Evolutionary conservation across 2,888 invertebrate species (phyloP).

Genomic region (Bedellia somnulentella): DNA sequence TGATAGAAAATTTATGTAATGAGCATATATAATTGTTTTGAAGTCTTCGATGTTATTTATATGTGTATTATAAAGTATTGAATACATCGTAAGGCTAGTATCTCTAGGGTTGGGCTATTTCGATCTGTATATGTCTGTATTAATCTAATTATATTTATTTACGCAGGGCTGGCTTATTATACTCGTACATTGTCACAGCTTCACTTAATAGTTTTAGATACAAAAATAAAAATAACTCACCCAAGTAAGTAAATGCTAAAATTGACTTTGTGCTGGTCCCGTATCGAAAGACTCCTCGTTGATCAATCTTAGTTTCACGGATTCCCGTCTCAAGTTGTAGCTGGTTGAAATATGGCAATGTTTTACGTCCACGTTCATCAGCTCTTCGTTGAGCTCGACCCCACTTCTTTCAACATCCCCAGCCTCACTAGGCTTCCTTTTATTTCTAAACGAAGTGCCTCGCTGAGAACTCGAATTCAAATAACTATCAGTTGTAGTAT

Average conservation of each 20-base stretch:
- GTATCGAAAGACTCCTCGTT: slow-evolving; percentile 53
- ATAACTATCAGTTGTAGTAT: slow-evolving; percentile 70
- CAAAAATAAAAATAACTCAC: slow-evolving; percentile 20
- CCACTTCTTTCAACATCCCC: slow-evolving; percentile 63
- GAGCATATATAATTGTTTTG: too few relatives aligned
- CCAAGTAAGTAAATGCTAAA: slow-evolving; percentile 47
- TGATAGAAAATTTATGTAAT: too few relatives aligned
- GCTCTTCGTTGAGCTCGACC: slow-evolving; percentile 45
- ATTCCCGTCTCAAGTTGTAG: slow-evolving; percentile 46
- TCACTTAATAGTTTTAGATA: too few relatives aligned
- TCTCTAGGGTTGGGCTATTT: too few relatives aligned
- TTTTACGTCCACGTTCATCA: slow-evolving; percentile 44
- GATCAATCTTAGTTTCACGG: slow-evolving; percentile 44
- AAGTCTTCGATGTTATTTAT: too few relatives aligned
- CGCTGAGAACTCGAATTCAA: slow-evolving; percentile 61
- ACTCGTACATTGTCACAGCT: not conserved
- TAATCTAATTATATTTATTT: too few relatives aligned
- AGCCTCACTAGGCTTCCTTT: slow-evolving; percentile 62
- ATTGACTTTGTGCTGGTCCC: slow-evolving; percentile 44
- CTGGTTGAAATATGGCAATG: slow-evolving; percentile 54
- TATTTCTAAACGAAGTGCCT: slow-evolving; percentile 51
- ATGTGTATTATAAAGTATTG: too few relatives aligned
- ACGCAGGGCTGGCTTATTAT: too few relatives aligned
- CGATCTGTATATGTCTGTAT: too few relatives aligned
- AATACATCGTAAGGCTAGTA: too few relatives aligned